Evolutionary conservation across 2,888 invertebrate genomes (phyloP).

Genomic region (Noctua janthe): DNA sequence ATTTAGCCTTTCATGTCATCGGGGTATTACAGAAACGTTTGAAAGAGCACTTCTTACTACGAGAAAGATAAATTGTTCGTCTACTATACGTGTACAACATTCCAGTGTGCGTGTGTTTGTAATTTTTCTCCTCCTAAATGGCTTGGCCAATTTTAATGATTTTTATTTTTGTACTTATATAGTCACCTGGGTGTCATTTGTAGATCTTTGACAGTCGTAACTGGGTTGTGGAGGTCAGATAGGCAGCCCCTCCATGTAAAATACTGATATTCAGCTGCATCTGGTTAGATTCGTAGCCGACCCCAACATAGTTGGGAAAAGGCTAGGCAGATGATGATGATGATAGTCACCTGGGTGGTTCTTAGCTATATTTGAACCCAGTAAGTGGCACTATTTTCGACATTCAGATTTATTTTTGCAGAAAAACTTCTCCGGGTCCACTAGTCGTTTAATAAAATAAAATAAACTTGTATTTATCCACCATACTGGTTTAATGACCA

Average conservation of each 20-base stretch:
- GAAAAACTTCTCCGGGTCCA: background rate
- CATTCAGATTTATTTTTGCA: background rate
- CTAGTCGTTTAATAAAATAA: background rate
- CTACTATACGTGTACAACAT: background rate
- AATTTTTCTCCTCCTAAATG: background rate
- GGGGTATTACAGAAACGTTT: background rate
- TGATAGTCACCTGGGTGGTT: background rate
- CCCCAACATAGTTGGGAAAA: no score
- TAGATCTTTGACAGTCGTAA: no score
- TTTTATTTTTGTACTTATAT: no score
- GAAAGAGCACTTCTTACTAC: background rate
- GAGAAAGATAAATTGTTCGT: slow-evolving; percentile 12
- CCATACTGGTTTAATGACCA: slow-evolving; percentile 1
- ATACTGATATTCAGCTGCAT: no score
- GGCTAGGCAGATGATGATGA: no score
- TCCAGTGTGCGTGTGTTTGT: background rate
- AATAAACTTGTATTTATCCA: background rate
- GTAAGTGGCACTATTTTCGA: background rate
- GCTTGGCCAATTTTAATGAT: no score
- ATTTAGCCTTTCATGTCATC: slow-evolving; percentile 16
- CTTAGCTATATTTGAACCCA: background rate
- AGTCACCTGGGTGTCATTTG: no score
- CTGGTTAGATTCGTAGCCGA: no score
- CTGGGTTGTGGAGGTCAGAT: no score
- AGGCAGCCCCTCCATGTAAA: no score